Evolutionary conservation across 2,888 invertebrate genomes (phyloP).

Genomic region (Microdon myrmicae): DNA sequence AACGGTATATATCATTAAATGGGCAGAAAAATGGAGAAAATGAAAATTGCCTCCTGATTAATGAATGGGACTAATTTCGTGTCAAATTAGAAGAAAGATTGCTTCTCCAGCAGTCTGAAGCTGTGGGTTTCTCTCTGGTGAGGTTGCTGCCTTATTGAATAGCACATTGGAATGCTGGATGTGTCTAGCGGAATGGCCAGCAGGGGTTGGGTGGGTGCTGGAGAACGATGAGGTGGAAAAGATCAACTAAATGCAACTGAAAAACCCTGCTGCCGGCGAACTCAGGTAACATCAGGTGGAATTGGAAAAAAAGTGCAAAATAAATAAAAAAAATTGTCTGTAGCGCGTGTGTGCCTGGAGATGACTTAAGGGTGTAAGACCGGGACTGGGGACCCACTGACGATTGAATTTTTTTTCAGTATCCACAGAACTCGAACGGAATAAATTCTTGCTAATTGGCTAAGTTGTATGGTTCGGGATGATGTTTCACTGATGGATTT

Average conservation of each 20-base stretch:
- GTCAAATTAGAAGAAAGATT: slow-evolving; percentile 52
- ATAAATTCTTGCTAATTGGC: slow-evolving; percentile 51
- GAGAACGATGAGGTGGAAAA: no score
- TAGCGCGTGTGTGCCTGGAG: slow-evolving; percentile 5
- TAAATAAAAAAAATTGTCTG: slow-evolving; percentile 40
- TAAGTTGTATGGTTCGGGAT: slow-evolving; percentile 41
- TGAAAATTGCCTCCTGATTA: slow-evolving; percentile 46
- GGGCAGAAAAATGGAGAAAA: slow-evolving; percentile 43
- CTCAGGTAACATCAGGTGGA: slow-evolving; percentile 45
- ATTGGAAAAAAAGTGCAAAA: no score
- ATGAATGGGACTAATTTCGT: slow-evolving; percentile 53
- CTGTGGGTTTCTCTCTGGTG: background rate
- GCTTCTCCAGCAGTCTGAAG: slow-evolving; percentile 17
- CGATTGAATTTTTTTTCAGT: slow-evolving; percentile 32
- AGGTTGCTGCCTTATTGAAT: no score
- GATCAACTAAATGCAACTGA: no score
- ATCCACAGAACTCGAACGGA: slow-evolving; percentile 24
- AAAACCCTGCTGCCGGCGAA: slow-evolving; percentile 21
- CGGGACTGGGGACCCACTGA: background rate
- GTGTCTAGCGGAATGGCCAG: no score
- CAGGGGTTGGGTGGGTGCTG: no score
- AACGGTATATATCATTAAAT: slow-evolving; percentile 49
- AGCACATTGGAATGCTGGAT: no score
- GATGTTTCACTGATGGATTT: slow-evolving; percentile 27
- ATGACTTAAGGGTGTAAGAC: slow-evolving; percentile 18